Base-by-base conservation (phyloP, 2,797 vertebrate species). In the Pseudochirops corinnae region DNA sequence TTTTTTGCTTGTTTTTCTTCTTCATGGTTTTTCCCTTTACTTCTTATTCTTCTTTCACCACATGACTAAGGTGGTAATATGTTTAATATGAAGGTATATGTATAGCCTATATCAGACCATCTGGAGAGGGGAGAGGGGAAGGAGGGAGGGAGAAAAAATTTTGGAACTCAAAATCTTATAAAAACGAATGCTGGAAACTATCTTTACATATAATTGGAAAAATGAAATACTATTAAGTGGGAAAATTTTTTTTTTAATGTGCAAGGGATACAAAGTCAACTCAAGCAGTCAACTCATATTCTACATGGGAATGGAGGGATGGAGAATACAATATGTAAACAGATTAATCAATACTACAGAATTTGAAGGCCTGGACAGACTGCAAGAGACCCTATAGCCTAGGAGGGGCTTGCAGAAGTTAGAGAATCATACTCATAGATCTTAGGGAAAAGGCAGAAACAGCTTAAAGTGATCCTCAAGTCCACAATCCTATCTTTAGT, bases 311-410 rank as follows among this genome's bases (percentile, higher is more conserved):
- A 39, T 7, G 67, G 33, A 74, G 67, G 67, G n/a, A 39, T 26
- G 21, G 74, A 87, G 39, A 46, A 87, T 24, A 87, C 91, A 39
- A 55, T 82, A 94, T n/a, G 46, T 39, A 29, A 90, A 93, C 95
- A 95, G 94, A 97, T 87, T 87, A 26, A 50, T 46, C 9, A 50
- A 24, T 24, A 24, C 67, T 82, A 82, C 18, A 39, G n/a, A 46
- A 82, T 82, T 39, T 82, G n/a, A 92, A 56, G 0, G 90, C 60
- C 94, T 62, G 62, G 29, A 5, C 0, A 0, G 92, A 96, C 90
- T 92, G 92, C 95, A 95, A 96, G 39, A 97, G 94, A 94, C 58
- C 6, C 29, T 82, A 21, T 74, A 39, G 67, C 7, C n/a, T 9
- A 46, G 67, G n/a, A 82, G n/a, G n/a, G 67, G 21, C n/a, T 82